These are phyloP conservation scores for Dunckerocampus dactyliophorus DNA, from an alignment of 2,113 vertebrate species.

Conservation along the genomic window DNA sequence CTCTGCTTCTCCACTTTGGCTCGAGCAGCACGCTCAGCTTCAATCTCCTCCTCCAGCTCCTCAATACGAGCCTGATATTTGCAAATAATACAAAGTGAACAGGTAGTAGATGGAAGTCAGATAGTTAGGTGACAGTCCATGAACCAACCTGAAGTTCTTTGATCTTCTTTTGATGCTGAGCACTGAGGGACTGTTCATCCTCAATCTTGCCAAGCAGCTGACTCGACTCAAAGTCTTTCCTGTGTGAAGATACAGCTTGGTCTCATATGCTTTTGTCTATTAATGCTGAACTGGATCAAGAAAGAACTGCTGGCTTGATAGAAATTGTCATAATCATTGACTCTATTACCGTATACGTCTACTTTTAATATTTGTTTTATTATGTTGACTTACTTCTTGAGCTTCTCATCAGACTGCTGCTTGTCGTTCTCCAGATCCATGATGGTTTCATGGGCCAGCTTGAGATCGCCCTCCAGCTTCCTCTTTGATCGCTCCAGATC, in stretches of 20 bases:
- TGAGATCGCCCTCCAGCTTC: constrained; percentile 68
- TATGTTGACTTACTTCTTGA: constrained; percentile 49
- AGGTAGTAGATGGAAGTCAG: not conserved
- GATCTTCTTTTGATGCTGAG: constrained; percentile 83
- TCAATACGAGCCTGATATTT: constrained; percentile 65
- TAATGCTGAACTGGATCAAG: not conserved
- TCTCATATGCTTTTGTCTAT: not conserved
- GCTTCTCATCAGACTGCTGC: constrained; percentile 65
- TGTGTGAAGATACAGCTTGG: constrained; percentile 29
- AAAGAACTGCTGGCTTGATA: not conserved
- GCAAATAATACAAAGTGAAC: not conserved
- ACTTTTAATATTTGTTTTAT: not conserved
- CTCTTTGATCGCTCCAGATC: constrained; percentile 78
- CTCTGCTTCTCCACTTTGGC: constrained; percentile 86
- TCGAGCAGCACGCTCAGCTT: constrained; percentile 79
- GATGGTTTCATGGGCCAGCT: constrained; percentile 64
- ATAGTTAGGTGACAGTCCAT: not conserved
- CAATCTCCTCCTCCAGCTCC: constrained; percentile 85
- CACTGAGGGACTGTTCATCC: constrained; percentile 74
- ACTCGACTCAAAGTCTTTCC: constrained; percentile 84
- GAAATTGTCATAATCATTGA: not conserved
- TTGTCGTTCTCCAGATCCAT: constrained; percentile 74
- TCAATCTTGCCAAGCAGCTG: constrained; percentile 81
- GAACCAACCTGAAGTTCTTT: constrained; percentile 78
- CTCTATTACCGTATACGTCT: too few species aligned